phyloP scores from a whole-genome alignment of 2,888 invertebrate species.

The Dolichopus griseipennis region DNA sequence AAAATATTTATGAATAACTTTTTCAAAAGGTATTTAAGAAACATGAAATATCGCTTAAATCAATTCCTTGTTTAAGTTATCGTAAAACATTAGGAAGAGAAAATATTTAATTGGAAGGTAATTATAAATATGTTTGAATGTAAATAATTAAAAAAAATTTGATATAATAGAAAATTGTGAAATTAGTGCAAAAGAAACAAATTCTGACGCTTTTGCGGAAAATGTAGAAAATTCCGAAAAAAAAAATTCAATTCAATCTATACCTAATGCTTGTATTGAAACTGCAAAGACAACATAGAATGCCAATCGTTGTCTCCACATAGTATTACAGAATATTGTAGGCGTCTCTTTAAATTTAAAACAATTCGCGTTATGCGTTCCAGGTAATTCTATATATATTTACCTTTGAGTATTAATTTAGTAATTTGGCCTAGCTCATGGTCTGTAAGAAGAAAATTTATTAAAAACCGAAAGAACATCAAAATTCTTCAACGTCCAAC shows the following conservation, averaged over 20 bases:
- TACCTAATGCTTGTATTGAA: conserved; percentile 77
- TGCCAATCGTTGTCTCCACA: conserved; percentile 68
- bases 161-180: background rate
- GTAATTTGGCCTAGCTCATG: conserved; percentile 58
- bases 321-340: conserved; percentile 76
- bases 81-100: conserved; percentile 68
- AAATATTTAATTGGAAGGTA: conserved; percentile 31
- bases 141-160: no score
- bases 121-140: conserved; percentile 18
- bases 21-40: no score
- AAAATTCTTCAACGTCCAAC: conserved; percentile 74
- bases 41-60: conserved; percentile 90
- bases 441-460: conserved; percentile 80
- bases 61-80: conserved; percentile 90
- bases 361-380: conserved; percentile 79
- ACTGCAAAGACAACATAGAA: conserved; percentile 77
- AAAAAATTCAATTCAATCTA: conserved; percentile 24
- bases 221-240: conserved; percentile 9
- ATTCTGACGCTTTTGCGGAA: conserved; percentile 21
- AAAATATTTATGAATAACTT: no score
- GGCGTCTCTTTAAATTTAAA: conserved; percentile 76
- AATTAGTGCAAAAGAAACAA: background rate
- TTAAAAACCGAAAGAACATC: conserved; percentile 67
- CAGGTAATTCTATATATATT: conserved; percentile 48
- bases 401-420: background rate